These are phyloP conservation scores for Fistularia commersonii DNA, from an alignment of 2,797 vertebrate species.

Conservation along the genomic window DNA sequence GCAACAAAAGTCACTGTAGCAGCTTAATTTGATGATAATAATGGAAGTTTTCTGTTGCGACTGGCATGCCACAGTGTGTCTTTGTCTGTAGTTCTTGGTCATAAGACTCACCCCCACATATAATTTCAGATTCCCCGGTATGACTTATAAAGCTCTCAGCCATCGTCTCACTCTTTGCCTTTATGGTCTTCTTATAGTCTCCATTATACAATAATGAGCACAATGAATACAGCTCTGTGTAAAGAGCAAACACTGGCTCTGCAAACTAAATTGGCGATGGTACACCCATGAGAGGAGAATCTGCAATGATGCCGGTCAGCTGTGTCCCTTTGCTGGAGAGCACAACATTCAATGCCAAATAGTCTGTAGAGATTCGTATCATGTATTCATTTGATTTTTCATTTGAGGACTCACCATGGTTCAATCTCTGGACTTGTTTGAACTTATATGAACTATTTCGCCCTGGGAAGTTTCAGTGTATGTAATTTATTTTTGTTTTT, in stretches of 20 bases:
- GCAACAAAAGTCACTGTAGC: too few species aligned
- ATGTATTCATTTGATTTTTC: too few species aligned
- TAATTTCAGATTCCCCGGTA: slow-evolving; percentile 9
- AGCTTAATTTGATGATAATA: too few species aligned
- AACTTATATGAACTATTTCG: too few species aligned
- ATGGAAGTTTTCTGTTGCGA: too few species aligned
- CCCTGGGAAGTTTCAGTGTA: too few species aligned
- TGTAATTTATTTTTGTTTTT: too few species aligned
- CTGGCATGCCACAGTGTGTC: too few species aligned
- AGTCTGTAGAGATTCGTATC: slow-evolving; percentile 15
- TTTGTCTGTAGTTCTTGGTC: too few species aligned
- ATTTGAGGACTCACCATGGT: too few species aligned
- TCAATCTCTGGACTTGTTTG: too few species aligned
- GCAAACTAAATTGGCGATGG: slow-evolving; percentile 59
- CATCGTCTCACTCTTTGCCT: slow-evolving; percentile 21
- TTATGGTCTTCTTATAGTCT: slow-evolving; percentile 45
- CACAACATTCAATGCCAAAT: slow-evolving; percentile 46
- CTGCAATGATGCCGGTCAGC: slow-evolving; percentile 20
- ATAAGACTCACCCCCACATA: too few species aligned
- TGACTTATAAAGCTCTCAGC: slow-evolving; percentile 26
- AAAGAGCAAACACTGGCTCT: slow-evolving; percentile 36
- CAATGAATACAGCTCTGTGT: slow-evolving; percentile 57
- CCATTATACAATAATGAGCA: slow-evolving; percentile 62
- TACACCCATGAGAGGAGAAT: slow-evolving; percentile 37
- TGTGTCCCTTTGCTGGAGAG: slow-evolving; percentile 36